Base-by-base conservation (phyloP, 2,113 vertebrate genomes). In the Amia ocellicauda region DNA sequence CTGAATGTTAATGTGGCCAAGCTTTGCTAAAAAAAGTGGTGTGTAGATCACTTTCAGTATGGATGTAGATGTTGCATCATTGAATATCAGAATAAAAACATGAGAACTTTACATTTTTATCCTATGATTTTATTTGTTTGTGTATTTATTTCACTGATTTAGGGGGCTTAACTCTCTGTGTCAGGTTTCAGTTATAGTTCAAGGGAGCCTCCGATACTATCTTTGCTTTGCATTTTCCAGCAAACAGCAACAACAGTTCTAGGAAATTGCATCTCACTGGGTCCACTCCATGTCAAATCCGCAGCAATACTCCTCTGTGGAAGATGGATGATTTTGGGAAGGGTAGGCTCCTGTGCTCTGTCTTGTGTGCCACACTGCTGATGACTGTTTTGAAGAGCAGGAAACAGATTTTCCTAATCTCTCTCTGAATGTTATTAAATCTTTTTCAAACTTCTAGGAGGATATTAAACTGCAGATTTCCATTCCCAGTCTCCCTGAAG, bases 301-400 rank as follows among this genome's bases (percentile, higher is more conserved):
- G 31, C 63, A 43, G 62, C 64, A 66, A 67, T 55, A 69, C 70
- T 53, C 64, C 68, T 54, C 61, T 70, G 55, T 74, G 74, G 64
- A 73, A 74, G 68, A 41, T 61, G 72, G 66, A 74, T 64, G 61
- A 58, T 65, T 75, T 49, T 61, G 57, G 60, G 53, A 75, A 45
- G 40, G 69, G n/a, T n/a, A n/a, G n/a, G n/a, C n/a, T n/a, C n/a
- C 63, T 63, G 58, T 63, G 58, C 60, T 69, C 50, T 62, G 28
- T 57, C 24, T 67, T 60, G 73, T 41, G 17, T 69, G 50, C 67
- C 66, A 58, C n/a, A 62, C 64, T 70, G 70, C 67, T 60, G 72
- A 67, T 50, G 24, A 45, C 54, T 69, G 36, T 14, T 19, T 36
- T 43, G 51, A 64, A 64, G 31, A 36, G 31, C 70, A 51, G 40